phyloP scores from a whole-genome alignment of 2,113 vertebrate species.

The Hassar affinis region DNA sequence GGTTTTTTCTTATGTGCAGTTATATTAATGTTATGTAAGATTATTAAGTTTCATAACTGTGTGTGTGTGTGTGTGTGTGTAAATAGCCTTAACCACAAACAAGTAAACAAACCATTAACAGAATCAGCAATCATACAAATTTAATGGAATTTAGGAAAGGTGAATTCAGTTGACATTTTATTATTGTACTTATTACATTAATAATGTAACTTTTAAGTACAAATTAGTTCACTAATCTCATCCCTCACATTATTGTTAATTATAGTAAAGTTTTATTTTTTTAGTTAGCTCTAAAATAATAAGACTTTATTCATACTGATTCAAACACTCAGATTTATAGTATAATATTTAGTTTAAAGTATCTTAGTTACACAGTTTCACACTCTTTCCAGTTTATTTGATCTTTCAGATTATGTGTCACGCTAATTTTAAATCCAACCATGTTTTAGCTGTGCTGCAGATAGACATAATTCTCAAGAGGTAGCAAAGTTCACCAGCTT shows the following conservation, averaged over 20 bases:
- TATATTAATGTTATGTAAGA: neutral
- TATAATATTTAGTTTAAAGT: neutral
- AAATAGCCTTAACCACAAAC: too few relatives aligned
- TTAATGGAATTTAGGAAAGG: neutral
- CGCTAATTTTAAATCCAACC: too few relatives aligned
- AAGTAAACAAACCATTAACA: neutral
- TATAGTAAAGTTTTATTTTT: neutral
- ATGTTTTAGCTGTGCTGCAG: too few relatives aligned
- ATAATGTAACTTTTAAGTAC: neutral
- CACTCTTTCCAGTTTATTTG: neutral
- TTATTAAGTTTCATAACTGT: neutral
- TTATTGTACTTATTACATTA: neutral
- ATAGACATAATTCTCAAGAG: too few relatives aligned
- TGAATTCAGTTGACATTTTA: neutral
- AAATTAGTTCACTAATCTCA: neutral
- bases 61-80: too few relatives aligned
- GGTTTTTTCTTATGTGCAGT: neutral
- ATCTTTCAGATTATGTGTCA: neutral
- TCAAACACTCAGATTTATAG: neutral
- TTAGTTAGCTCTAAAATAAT: neutral
- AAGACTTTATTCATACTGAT: neutral
- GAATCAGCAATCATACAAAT: neutral
- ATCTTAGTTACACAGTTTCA: neutral
- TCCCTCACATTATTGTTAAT: neutral
- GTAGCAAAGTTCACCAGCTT: neutral